Conservation (phyloP, 2,113 vertebrate species). For the Rostratula benghalensis region DNA sequence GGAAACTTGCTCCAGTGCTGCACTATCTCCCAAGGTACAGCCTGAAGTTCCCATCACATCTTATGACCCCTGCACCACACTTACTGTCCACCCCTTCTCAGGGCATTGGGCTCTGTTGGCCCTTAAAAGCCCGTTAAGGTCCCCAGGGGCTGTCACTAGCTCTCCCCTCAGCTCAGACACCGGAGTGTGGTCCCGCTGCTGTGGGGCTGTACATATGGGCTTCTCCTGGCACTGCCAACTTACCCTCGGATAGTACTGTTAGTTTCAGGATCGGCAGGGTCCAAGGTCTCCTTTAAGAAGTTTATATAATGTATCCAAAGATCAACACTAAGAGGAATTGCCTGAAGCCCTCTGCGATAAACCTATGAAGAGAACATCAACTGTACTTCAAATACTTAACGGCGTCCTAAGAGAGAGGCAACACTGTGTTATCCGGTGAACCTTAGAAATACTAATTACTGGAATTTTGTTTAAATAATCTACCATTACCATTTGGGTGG, state of each 20-base stretch:
- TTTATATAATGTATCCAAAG: conserved; percentile 98
- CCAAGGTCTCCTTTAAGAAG: conserved; percentile 94
- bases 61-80: neutral
- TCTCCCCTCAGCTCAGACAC: rapidly evolving
- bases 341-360: conserved; percentile 95
- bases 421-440: conserved; percentile 85
- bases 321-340: conserved; percentile 97
- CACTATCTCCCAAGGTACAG: neutral
- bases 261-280: conserved; percentile 85
- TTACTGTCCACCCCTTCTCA: rapidly evolving
- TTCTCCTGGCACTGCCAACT: conserved; percentile 44
- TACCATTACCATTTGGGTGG: conserved; percentile 91
- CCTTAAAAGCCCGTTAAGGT: rapidly evolving
- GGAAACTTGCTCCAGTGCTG: neutral
- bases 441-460: conserved; percentile 84
- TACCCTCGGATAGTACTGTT: conserved; percentile 89
- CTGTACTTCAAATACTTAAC: conserved; percentile 75
- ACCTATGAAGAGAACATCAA: conserved; percentile 84
- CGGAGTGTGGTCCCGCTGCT: too few relatives aligned
- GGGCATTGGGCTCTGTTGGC: rapidly evolving
- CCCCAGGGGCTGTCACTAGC: rapidly evolving
- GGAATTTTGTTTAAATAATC: conserved; percentile 91
- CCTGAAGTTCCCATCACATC: neutral
- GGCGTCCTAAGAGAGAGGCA: conserved; percentile 78
- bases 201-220: rapidly evolving